Conservation (phyloP, 2,888 invertebrate species). For the Chaetoderma sp. region DNA sequence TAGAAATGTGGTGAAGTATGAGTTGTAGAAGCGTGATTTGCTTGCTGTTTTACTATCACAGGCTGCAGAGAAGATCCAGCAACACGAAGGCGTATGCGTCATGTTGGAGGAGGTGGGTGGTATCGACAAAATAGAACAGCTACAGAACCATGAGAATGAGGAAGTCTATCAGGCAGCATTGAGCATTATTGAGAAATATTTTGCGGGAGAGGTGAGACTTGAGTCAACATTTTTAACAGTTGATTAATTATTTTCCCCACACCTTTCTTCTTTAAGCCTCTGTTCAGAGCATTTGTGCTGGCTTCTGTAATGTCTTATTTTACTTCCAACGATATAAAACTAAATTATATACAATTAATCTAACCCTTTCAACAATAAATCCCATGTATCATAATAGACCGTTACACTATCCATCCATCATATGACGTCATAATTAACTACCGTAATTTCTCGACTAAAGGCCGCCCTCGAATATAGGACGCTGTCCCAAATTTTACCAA, state of each 20-base stretch:
- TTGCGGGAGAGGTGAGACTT: constrained; percentile 64
- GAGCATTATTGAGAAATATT: constrained; percentile 71
- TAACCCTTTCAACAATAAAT: no score
- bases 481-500: no score
- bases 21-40: no score
- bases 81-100: constrained; percentile 81
- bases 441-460: no score
- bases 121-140: constrained; percentile 71
- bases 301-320: no score
- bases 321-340: no score
- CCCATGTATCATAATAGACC: neutral
- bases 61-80: constrained; percentile 83
- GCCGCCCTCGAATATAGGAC: no score
- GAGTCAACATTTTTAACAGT: neutral
- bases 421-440: no score
- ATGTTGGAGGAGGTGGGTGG: constrained; percentile 89
- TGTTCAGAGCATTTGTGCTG: no score
- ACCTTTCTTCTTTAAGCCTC: neutral
- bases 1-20: no score
- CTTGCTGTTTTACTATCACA: constrained; percentile 64
- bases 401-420: no score
- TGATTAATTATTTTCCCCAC: neutral
- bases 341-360: no score
- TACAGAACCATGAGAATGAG: constrained; percentile 72
- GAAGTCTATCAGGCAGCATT: constrained; percentile 71